These are phyloP conservation scores for Hemiprocne comata DNA, from an alignment of 2,113 vertebrate species.

Conservation along the genomic window DNA sequence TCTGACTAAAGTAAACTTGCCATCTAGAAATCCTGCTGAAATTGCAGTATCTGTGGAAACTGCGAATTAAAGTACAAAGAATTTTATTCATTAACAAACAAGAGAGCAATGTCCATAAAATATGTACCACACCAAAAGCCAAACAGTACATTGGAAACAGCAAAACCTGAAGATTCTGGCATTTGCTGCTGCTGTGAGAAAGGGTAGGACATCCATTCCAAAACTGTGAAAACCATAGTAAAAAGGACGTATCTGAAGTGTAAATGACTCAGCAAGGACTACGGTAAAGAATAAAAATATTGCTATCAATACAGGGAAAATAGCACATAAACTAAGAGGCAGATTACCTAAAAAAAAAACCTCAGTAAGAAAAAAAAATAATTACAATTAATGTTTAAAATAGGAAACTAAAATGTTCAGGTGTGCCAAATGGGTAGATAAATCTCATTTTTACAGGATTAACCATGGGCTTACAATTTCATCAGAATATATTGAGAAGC, in stretches of 20 bases:
- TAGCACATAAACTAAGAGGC: not conserved
- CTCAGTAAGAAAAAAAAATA: not conserved
- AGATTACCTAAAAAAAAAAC: not conserved
- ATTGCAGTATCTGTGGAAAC: not conserved
- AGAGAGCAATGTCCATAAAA: not conserved
- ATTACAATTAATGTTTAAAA: not conserved
- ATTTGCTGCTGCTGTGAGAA: not conserved
- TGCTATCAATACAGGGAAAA: not conserved
- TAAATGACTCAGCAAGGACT: not conserved
- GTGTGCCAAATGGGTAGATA: not conserved
- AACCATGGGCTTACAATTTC: not conserved
- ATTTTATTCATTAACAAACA: not conserved
- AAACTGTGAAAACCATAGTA: not conserved
- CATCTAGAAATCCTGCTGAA: not conserved
- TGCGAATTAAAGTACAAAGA: not conserved
- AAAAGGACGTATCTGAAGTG: not conserved
- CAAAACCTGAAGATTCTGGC: not conserved
- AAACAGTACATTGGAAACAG: slow-evolving; percentile 1
- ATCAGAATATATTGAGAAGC: not conserved
- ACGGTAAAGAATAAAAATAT: not conserved
- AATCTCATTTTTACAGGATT: not conserved
- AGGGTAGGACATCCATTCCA: not conserved
- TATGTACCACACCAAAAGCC: not conserved
- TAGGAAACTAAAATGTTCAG: not conserved
- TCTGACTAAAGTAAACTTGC: not conserved